Base-by-base conservation (phyloP, 2,888 invertebrate species). In the Siphlonurus alternatus region DNA sequence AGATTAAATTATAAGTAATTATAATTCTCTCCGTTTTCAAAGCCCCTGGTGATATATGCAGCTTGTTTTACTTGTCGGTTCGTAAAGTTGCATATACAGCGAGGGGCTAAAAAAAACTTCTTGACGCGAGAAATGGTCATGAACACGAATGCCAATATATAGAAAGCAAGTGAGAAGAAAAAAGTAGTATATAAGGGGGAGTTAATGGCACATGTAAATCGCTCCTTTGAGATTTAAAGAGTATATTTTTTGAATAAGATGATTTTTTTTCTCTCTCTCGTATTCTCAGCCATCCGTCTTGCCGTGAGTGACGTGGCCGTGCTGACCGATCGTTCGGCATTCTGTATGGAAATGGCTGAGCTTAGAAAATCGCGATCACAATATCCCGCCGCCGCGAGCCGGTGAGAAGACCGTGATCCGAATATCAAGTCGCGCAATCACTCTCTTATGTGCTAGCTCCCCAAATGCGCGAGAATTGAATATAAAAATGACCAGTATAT, bases 141-240 rank as follows among this genome's bases (percentile, higher is more conserved):
- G n/a, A n/a, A n/a, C 38, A 10, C 38, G 38, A 38, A 38, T 38
- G 38, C 38, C 38, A 38, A 38, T 38, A 38, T 38, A 38, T 5
- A 10, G 15, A 38, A 38, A 15, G 38, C 5, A 38, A 15, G 15
- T 10, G 38, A 38, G n/a, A 38, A 38, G 38, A 38, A 38, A 38
- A 38, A n/a, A n/a, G n/a, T n/a, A n/a, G n/a, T n/a, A n/a, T n/a
- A n/a, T 5, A 15, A 10, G 38, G 38, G 38, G 38, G 38, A 56
- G 56, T 56, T 56, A 56, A 56, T 56, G 56, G 56, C 56, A 56
- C 56, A 56, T 56, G 56, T 56, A 56, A 56, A 56, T 56, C 56
- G 56, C 56, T 56, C 56, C 56, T 56, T 56, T 56, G 56, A 56
- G 56, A 38, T 38, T 38, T 38, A 38, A 38, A 38, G 38, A 38